Percentiles rank a stretch among this genome's conserved stretches.
These are phyloP conservation scores for Channa maculata DNA, from an alignment of 2,113 vertebrate species.

Conservation along the genomic window DNA sequence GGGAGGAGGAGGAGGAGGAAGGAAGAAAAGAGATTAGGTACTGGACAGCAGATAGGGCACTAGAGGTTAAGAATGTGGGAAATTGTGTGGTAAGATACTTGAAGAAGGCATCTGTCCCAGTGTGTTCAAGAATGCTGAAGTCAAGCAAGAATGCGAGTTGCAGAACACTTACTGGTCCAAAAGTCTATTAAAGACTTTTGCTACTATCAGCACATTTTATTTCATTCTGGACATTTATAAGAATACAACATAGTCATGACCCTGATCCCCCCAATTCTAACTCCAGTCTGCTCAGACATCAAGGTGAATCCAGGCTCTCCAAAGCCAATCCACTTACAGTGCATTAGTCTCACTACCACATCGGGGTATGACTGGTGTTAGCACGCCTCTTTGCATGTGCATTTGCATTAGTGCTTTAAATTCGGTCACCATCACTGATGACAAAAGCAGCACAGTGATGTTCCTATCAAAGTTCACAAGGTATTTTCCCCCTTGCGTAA, in stretches of 20 bases:
- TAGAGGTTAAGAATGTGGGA: slow-evolving; percentile 24
- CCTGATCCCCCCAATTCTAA: slow-evolving; percentile 70
- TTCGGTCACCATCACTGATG: slow-evolving; percentile 22
- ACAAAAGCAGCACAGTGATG: neutral
- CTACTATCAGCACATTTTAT: neutral
- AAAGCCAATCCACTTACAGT: slow-evolving; percentile 83
- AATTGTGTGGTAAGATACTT: slow-evolving; percentile 32
- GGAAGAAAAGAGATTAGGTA: neutral
- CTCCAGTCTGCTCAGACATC: slow-evolving; percentile 81
- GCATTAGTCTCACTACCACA: slow-evolving; percentile 82
- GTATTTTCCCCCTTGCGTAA: slow-evolving; percentile 21
- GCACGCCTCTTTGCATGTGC: slow-evolving; percentile 16
- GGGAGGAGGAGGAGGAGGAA: neutral
- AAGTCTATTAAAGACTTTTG: neutral
- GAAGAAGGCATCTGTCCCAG: slow-evolving; percentile 52
- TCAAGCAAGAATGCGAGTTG: neutral
- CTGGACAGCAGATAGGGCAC: slow-evolving; percentile 7
- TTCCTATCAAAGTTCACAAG: slow-evolving; percentile 19
- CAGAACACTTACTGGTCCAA: neutral
- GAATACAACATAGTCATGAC: slow-evolving; percentile 48
- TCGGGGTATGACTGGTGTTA: slow-evolving; percentile 52
- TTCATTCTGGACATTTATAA: slow-evolving; percentile 22
- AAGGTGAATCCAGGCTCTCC: slow-evolving; percentile 73
- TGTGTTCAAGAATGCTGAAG: slow-evolving; percentile 3
- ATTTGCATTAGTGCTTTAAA: slow-evolving; percentile 36